Evolutionary conservation across 2,888 invertebrate genomes (phyloP), one percentile per base, ranked within the genome.

Genomic region (Eilema depressum): DNA sequence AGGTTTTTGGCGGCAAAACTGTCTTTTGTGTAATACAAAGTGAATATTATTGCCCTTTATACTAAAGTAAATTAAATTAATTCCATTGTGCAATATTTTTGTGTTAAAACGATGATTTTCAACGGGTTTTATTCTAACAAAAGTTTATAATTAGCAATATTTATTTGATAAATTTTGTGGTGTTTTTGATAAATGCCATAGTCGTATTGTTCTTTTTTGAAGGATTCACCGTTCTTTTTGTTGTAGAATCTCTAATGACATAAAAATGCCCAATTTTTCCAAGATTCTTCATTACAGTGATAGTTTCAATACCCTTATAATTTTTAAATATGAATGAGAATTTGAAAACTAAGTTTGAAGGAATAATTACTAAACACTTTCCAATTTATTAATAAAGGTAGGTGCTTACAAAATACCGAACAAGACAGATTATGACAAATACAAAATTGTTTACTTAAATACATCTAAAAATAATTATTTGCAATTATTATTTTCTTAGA

Each of bases 21-120:
- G 73, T 80, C 85, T 85, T 81, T 90, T 89, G 85, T 89, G 68
- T 37, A 72, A 64, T 70, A 81, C 79, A 86, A 89, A 80, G 82
- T 83, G 77, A 75, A 71, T 82, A 80, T 84, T 83, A 82, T 88
- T 85, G 82, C 85, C 71, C 79, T 85, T 84, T 82, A 83, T 84
- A 83, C 79, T 77, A 71, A 73, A 66, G 78, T 81, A 72, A 66
- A 78, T 80, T 80, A 80, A 89, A 91, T 90, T 86, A 85, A 80
- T 70, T 74, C 83, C 83, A 83, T 86, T 86, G 60, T 76, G 80
- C 81, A 85, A 75, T 79, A 83, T 84, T 81, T 70, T 68, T 77
- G 77, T 81, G 80, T 85, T 83, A 86, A 85, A 86, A 84, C 70
- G 63, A 65, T 53, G 71, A 85, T 83, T 87, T 76, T 83, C 71